Conservation (phyloP, 2,888 invertebrate genomes). For the Aphidius colemani region DNA sequence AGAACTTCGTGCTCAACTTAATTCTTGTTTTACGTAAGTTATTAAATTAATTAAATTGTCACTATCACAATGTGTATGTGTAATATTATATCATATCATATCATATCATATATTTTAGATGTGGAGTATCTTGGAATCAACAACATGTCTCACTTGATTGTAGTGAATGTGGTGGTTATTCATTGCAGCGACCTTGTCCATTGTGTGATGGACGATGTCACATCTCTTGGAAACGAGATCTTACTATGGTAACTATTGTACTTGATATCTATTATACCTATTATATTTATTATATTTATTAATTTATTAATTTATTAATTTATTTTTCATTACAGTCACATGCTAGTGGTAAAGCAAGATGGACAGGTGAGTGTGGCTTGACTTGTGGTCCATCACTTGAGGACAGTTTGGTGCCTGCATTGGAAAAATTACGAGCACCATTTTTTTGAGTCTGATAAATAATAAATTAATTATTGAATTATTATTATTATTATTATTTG, state of each 20-base stretch:
- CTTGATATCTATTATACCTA: constrained; percentile 24
- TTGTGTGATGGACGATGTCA: constrained; percentile 76
- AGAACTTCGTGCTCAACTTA: constrained; percentile 72
- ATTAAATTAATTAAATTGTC: too few relatives aligned
- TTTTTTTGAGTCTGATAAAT: constrained; percentile 47
- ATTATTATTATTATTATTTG: neutral
- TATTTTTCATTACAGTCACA: constrained; percentile 66
- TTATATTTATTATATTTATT: neutral
- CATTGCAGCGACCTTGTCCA: constrained; percentile 75
- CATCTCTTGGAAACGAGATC: constrained; percentile 75
- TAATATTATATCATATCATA: too few relatives aligned
- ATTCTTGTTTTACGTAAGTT: constrained; percentile 74
- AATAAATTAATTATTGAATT: neutral
- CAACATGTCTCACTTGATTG: constrained; percentile 79
- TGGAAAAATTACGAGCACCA: constrained; percentile 58
- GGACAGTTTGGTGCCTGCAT: constrained; percentile 54
- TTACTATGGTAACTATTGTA: constrained; percentile 74
- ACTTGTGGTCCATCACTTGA: constrained; percentile 60
- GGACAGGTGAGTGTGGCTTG: constrained; percentile 70
- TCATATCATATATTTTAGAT: constrained; percentile 60
- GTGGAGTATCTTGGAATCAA: constrained; percentile 81
- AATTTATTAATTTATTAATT: neutral
- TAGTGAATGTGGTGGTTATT: constrained; percentile 80
- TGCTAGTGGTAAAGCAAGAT: constrained; percentile 72
- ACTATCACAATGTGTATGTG: too few relatives aligned